Conservation (phyloP, 2,797 vertebrate genomes). For the Periparus ater region DNA sequence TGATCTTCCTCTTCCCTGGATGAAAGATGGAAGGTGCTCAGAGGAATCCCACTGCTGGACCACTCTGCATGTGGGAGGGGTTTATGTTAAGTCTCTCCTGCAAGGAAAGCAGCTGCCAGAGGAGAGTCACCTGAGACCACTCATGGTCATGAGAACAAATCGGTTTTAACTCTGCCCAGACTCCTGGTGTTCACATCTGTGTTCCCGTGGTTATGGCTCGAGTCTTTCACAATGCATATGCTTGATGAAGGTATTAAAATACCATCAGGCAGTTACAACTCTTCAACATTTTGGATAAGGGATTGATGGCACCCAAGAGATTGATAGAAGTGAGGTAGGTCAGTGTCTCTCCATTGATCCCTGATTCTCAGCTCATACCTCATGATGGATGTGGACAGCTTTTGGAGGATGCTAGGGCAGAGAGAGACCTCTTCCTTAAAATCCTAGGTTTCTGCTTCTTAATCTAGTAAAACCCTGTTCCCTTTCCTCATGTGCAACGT, state of each 20-base stretch:
- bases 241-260: neutral
- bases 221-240: neutral
- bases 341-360: neutral
- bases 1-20: neutral
- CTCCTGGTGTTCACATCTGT: neutral
- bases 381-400: neutral
- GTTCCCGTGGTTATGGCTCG: neutral
- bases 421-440: neutral
- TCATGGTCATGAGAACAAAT: neutral
- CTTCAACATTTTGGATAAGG: neutral
- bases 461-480: neutral
- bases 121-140: neutral
- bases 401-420: neutral
- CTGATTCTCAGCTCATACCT: neutral
- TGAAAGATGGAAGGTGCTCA: neutral
- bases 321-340: neutral
- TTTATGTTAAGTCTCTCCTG: neutral
- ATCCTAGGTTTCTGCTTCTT: neutral
- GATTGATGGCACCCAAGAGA: neutral
- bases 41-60: neutral
- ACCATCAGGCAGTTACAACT: neutral
- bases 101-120: neutral
- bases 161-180: neutral
- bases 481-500: neutral
- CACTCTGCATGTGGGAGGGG: fast-evolving